Evolutionary conservation across 2,797 vertebrate genomes (phyloP).

Genomic region (Hafferia zeledoni): DNA sequence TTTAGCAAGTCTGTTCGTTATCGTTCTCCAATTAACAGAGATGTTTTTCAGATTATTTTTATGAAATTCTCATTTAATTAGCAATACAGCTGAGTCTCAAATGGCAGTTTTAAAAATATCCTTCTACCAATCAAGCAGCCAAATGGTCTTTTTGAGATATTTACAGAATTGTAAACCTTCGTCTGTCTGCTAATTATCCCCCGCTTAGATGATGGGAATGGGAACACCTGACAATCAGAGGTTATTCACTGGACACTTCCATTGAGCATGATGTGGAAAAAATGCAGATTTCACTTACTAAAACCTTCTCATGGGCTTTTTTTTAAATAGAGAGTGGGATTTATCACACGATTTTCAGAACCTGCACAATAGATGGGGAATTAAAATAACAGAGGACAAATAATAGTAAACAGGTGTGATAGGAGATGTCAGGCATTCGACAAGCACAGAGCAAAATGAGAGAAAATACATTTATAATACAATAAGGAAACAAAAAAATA

Average conservation of each 20-base stretch:
- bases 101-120: conserved; percentile 68
- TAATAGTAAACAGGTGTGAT: conserved; percentile 72
- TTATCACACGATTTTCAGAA: conserved; percentile 58
- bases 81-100: conserved; percentile 49
- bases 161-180: conserved; percentile 51
- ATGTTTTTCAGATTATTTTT: conserved; percentile 59
- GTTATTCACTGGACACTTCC: conserved; percentile 62
- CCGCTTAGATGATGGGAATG: conserved; percentile 33
- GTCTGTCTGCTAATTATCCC: conserved; percentile 62
- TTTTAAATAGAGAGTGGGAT: conserved; percentile 55
- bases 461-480: conserved; percentile 46
- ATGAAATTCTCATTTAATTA: conserved; percentile 67
- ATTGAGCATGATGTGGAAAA: conserved; percentile 15
- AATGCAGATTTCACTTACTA: conserved; percentile 53
- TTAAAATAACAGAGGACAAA: conserved; percentile 65
- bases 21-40: conserved; percentile 50
- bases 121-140: conserved; percentile 62
- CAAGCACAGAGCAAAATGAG: background rate
- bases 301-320: conserved; percentile 44
- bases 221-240: conserved; percentile 69
- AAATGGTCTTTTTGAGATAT: conserved; percentile 55
- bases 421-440: background rate
- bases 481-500: background rate
- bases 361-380: conserved; percentile 59
- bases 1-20: conserved; percentile 52